Percentiles rank a stretch among this genome's conserved stretches.
Evolutionary conservation across 2,888 invertebrate genomes (phyloP).

Genomic region (Molorchus minor): DNA sequence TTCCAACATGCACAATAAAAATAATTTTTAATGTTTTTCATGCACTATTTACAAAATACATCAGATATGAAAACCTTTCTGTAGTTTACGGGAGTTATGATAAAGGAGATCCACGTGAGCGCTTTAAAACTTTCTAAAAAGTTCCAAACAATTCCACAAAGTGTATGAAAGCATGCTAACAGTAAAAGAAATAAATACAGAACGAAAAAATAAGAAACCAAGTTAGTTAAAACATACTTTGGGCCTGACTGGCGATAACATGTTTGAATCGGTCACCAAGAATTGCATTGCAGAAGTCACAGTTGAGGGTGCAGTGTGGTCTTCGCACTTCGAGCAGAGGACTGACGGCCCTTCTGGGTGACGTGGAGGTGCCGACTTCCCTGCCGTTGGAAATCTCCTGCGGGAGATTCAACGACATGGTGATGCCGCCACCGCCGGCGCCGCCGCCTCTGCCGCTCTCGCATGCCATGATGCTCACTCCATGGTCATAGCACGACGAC

Average conservation of each 20-base stretch:
- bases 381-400: constrained; percentile 59
- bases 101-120: too few species aligned
- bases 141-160: constrained; percentile 17
- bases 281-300: constrained; percentile 74
- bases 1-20: too few species aligned
- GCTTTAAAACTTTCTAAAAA: constrained; percentile 11
- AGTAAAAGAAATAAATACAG: constrained; percentile 17
- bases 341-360: constrained; percentile 74
- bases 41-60: too few species aligned
- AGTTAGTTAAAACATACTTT: constrained; percentile 45
- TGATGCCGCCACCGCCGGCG: constrained; percentile 25
- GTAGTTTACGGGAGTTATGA: too few species aligned
- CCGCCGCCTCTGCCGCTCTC: constrained; percentile 5
- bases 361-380: constrained; percentile 65
- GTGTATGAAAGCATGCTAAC: constrained; percentile 17
- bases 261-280: constrained; percentile 75
- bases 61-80: too few species aligned
- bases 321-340: constrained; percentile 75
- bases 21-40: too few species aligned
- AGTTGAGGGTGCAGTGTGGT: constrained; percentile 78
- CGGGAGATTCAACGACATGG: constrained; percentile 69
- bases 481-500: constrained; percentile 30
- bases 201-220: constrained; percentile 1
- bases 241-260: constrained; percentile 56
- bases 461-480: constrained; percentile 30